Evolutionary conservation across 2,888 invertebrate species (phyloP), one percentile per base, ranked within the genome.

Genomic region (Tigriopus californicus): DNA sequence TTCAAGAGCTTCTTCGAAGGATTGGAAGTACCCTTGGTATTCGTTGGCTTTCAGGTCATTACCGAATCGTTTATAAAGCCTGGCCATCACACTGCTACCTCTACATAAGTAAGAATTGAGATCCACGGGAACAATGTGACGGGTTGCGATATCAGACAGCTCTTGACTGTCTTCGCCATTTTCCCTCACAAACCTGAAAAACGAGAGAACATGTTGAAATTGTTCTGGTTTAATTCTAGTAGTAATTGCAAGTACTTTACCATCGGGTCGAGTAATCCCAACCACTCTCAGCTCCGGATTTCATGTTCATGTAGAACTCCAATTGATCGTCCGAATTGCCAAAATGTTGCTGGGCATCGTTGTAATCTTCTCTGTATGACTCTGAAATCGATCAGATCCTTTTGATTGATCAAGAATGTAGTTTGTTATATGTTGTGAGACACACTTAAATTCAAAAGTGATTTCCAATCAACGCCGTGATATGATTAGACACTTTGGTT

Each of bases 261-360:
- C 92, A 94, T 55, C 94, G 76, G 1, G 83, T 82, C 0, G 88
- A 89, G 72, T 92, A 95, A 70, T 95, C 94, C 92, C 92, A 92
- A 1, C 95, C 95, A 0, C 89, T 89, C 70, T 94, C 94, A 0
- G 91, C 91, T 0, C 84, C 91, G 0, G 91, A 82, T 67, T 89
- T 89, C 33, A 94, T 68, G 68, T 92, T 83, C 0, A 84, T 80
- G 69, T 85, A 90, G 64, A 85, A 75, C 41, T 80, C 75, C 52
- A 76, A 72, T 63, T 73, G 73, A 54, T 75, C 73, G 47, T 72
- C 69, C 12, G 71, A 69, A 13, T 66, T 65, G 12, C 66, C 61
- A 12, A 72, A 64, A 12, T 47, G 33, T 25, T 55, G 24, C 4
- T 61, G 47, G 24, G 66, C 62, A 4, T 72, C 63, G 12, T 44